Percentiles rank a stretch among this genome's conserved stretches.
phyloP scores from a whole-genome alignment of 2,888 invertebrate genomes.

The Volucella inanis region DNA sequence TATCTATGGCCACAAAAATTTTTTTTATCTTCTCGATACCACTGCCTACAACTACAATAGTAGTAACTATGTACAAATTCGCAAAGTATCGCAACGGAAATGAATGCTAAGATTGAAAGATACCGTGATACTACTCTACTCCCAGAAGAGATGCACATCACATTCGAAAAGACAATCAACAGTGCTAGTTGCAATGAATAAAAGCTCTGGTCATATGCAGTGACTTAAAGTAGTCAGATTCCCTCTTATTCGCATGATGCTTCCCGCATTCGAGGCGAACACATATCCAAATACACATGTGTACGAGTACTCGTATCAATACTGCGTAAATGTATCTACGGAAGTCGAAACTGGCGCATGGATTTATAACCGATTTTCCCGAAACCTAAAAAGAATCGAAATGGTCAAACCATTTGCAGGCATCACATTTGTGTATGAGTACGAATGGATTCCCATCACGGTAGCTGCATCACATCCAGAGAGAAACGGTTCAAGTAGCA shows the following conservation, averaged over 20 bases:
- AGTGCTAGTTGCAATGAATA: neutral
- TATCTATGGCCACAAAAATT: constrained; percentile 11
- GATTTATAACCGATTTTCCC: constrained; percentile 56
- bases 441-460: constrained; percentile 36
- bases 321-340: constrained; percentile 42
- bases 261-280: neutral
- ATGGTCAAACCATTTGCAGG: constrained; percentile 22
- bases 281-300: neutral
- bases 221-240: neutral
- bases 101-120: constrained; percentile 19
- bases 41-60: too few species aligned
- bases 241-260: neutral
- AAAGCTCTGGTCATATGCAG: constrained; percentile 8
- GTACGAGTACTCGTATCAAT: too few species aligned
- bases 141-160: constrained; percentile 9
- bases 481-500: too few species aligned
- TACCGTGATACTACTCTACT: constrained; percentile 18
- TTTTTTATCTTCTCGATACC: neutral
- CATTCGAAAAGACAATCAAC: neutral
- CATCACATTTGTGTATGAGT: constrained; percentile 13
- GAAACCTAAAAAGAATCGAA: constrained; percentile 50
- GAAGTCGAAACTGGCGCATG: constrained; percentile 66
- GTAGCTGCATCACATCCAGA: too few species aligned
- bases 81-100: constrained; percentile 27
- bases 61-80: neutral